A percentile compares a stretch with the other conserved stretches of the same genome.
Conservation (phyloP, 2,113 vertebrate species). For the Equus quagga region DNA sequence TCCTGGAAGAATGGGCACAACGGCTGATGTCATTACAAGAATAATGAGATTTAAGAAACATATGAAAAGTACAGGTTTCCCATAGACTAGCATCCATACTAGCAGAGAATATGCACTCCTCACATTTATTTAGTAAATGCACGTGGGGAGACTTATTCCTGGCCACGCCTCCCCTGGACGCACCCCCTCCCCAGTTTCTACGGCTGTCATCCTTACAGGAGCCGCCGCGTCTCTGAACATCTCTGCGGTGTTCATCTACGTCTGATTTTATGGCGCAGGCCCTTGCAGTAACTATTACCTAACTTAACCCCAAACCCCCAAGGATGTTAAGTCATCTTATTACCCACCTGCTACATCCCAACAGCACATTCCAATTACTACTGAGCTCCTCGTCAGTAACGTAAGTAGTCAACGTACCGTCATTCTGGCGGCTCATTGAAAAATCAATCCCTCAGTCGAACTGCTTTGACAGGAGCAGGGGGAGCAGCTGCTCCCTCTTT, state of each 20-base stretch:
- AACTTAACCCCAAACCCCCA: not conserved
- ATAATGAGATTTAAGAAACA: not conserved
- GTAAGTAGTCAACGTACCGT: not conserved
- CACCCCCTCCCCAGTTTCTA: not conserved
- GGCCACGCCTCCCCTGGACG: fast-evolving
- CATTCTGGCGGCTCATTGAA: not conserved
- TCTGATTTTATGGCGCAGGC: not conserved
- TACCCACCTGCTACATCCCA: not conserved
- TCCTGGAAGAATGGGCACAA: not conserved
- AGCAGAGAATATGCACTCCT: not conserved
- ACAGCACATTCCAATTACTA: fast-evolving
- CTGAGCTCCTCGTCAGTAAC: fast-evolving
- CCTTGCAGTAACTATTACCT: not conserved
- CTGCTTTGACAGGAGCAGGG: not conserved
- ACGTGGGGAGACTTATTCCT: fast-evolving
- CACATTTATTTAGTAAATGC: not conserved
- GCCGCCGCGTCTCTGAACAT: fast-evolving
- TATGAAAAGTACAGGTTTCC: not conserved
- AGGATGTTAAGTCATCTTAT: not conserved
- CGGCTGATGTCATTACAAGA: fast-evolving
- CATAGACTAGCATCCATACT: fast-evolving
- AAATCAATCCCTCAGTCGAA: not conserved
- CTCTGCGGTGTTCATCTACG: fast-evolving
- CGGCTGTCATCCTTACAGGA: not conserved
- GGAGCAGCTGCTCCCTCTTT: not conserved